Conservation (phyloP, 2,797 vertebrate genomes). For the Pyrocephalus nanus region DNA sequence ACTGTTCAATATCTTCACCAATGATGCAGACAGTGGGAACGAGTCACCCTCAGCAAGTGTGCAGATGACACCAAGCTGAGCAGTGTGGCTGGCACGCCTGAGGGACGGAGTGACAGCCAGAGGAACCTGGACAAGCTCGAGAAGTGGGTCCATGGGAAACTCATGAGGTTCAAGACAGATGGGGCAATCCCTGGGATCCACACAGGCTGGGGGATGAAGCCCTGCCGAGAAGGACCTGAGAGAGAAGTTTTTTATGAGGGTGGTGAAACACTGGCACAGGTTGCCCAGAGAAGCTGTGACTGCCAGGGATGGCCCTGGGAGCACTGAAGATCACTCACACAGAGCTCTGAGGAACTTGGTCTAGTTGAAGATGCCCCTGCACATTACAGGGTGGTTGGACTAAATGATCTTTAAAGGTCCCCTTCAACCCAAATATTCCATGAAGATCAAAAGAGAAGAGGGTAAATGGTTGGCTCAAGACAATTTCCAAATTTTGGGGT, state of each 20-base stretch:
- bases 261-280: background rate
- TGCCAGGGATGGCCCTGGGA: background rate
- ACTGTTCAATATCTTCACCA: background rate
- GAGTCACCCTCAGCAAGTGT: background rate
- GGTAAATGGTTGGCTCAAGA: background rate
- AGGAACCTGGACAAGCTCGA: background rate
- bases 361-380: background rate
- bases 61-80: background rate
- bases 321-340: background rate
- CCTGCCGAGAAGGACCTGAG: background rate
- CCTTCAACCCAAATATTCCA: background rate
- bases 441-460: background rate
- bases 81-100: accelerated
- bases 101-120: background rate
- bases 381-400: background rate
- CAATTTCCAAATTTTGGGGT: background rate
- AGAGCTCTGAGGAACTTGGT: background rate
- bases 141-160: background rate
- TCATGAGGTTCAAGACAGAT: background rate
- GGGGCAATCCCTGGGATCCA: background rate
- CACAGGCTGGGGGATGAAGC: background rate
- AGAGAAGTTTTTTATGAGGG: background rate
- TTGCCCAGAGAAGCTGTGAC: background rate
- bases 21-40: accelerated
- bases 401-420: background rate